Percentiles rank a stretch among this genome's conserved stretches.
Conservation (phyloP, 2,888 invertebrate genomes). For the Acanthacorydalis orientalis region DNA sequence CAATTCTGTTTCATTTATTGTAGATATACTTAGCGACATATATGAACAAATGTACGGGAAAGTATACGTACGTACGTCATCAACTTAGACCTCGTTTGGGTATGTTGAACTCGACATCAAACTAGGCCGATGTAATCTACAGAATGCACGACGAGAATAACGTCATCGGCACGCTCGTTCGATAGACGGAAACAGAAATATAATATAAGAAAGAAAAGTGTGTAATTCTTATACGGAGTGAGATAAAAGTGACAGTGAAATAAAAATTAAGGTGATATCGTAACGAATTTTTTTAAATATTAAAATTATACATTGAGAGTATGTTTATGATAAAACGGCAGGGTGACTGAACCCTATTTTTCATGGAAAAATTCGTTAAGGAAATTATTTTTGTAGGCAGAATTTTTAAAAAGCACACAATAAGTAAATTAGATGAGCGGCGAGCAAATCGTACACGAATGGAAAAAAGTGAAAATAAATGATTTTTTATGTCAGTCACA, state of each 20-base stretch:
- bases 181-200: conserved; percentile 5
- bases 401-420: too few species aligned
- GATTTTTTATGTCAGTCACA: too few species aligned
- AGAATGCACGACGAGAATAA: conserved; percentile 10
- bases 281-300: too few species aligned
- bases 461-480: too few species aligned
- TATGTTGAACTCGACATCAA: conserved; percentile 19
- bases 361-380: too few species aligned
- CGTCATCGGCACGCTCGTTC: neutral
- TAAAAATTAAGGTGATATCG: conserved; percentile 9
- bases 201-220: conserved; percentile 8
- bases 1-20: too few species aligned
- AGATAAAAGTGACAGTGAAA: conserved; percentile 15
- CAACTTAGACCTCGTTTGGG: conserved; percentile 18
- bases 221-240: neutral
- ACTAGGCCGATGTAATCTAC: conserved; percentile 18
- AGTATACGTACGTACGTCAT: conserved; percentile 15
- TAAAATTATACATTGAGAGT: too few species aligned
- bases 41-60: conserved; percentile 14
- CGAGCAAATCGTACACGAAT: too few species aligned
- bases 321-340: too few species aligned
- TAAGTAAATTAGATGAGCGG: too few species aligned
- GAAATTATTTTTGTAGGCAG: too few species aligned
- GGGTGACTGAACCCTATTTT: too few species aligned
- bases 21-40: conserved; percentile 11